Conservation (phyloP, 2,113 vertebrate species). For the Baryphthengus martii region DNA sequence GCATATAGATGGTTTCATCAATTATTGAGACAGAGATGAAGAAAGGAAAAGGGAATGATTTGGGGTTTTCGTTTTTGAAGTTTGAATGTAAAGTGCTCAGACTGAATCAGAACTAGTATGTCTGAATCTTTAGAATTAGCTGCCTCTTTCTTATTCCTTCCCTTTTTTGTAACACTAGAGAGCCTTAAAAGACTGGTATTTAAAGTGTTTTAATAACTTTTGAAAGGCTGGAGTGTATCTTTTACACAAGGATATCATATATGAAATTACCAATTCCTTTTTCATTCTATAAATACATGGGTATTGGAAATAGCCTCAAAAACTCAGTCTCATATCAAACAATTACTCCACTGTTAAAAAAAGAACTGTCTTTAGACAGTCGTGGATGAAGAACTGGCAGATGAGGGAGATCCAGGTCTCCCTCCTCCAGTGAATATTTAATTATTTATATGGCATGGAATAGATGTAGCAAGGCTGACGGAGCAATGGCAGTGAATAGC, state of each 20-base stretch:
- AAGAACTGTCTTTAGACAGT: neutral
- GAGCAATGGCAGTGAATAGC: neutral
- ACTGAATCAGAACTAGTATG: constrained; percentile 51
- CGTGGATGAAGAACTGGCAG: neutral
- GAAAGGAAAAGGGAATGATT: constrained; percentile 71
- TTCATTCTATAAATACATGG: constrained; percentile 22
- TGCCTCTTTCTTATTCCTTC: constrained; percentile 7
- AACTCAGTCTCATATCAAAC: neutral
- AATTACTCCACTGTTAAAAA: neutral
- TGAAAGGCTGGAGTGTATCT: constrained; percentile 9
- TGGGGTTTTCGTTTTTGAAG: constrained; percentile 66
- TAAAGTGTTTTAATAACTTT: constrained; percentile 34
- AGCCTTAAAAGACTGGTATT: constrained; percentile 29
- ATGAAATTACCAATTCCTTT: neutral
- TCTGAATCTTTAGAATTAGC: constrained; percentile 69
- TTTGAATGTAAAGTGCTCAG: constrained; percentile 63
- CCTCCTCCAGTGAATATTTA: constrained; percentile 7
- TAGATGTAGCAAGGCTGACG: neutral
- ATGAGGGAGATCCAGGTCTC: neutral
- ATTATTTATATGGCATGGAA: constrained; percentile 21
- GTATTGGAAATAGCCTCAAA: neutral
- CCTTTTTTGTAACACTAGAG: constrained; percentile 45
- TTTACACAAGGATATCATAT: constrained; percentile 11
- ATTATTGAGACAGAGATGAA: constrained; percentile 75
- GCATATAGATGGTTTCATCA: constrained; percentile 78